phyloP scores from a whole-genome alignment of 2,113 vertebrate genomes.

The Kobus ellipsiprymnus region DNA sequence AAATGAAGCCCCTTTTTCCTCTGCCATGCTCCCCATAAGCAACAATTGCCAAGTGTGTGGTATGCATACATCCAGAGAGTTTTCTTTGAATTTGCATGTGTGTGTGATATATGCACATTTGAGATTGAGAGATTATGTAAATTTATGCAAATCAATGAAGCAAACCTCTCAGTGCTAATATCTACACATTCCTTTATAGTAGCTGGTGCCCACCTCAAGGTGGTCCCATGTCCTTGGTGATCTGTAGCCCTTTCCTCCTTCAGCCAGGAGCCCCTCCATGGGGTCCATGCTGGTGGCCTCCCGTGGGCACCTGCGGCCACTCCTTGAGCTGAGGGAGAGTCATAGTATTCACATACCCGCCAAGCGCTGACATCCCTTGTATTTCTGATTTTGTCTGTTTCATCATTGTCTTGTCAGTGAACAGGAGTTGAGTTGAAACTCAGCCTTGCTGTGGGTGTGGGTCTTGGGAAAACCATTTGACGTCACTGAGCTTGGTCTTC shows the following conservation, averaged over 20 bases:
- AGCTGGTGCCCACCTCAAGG: no score
- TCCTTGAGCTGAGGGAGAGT: neutral
- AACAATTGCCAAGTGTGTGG: neutral
- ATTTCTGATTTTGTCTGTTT: neutral
- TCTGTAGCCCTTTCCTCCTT: neutral
- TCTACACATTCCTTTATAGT: neutral
- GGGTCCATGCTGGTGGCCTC: neutral
- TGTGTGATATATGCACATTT: neutral
- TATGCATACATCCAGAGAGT: neutral
- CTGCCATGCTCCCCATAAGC: neutral
- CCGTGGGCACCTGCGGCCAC: fast-evolving
- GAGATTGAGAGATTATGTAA: neutral
- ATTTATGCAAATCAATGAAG: neutral
- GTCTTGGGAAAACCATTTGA: neutral
- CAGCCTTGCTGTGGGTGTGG: neutral
- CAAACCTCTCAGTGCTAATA: neutral
- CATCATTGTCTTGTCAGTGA: neutral
- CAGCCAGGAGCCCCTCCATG: neutral
- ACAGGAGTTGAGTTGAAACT: neutral
- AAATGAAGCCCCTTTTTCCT: neutral
- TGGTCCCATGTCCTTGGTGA: no score
- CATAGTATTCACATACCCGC: fast-evolving
- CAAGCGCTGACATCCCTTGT: neutral
- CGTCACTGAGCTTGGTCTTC: neutral
- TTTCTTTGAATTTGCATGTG: neutral